Evolutionary conservation across 2,888 invertebrate species (phyloP).

Genomic region (Lochmaea crataegi): DNA sequence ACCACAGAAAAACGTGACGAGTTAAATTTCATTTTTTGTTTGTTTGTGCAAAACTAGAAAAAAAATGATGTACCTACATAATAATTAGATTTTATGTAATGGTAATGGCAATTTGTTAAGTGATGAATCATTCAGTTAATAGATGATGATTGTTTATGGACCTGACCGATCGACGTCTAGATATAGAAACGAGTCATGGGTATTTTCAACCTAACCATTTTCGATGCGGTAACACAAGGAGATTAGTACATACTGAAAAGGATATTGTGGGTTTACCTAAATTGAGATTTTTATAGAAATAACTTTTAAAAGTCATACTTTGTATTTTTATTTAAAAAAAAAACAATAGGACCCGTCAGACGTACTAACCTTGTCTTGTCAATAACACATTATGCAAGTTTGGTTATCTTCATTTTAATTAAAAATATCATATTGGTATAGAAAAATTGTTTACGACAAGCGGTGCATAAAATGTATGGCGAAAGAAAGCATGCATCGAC

Average conservation of each 20-base stretch:
- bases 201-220: conserved; percentile 7
- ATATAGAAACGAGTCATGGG: conserved; percentile 19
- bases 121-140: conserved; percentile 3
- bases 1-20: no score
- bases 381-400: no score
- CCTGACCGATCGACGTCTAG: conserved; percentile 5
- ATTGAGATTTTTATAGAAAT: neutral
- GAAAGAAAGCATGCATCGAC: no score
- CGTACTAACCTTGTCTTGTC: no score
- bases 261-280: neutral
- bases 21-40: no score
- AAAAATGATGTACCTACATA: neutral
- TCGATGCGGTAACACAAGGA: conserved; percentile 6
- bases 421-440: no score
- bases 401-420: no score
- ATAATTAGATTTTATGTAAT: neutral
- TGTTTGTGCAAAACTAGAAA: no score
- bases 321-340: no score
- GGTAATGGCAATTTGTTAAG: neutral
- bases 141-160: conserved; percentile 1
- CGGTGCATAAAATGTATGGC: no score
- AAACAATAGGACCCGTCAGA: no score
- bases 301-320: neutral
- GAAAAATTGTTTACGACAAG: no score
- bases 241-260: neutral